Evolutionary conservation across 2,113 vertebrate genomes (phyloP).

Genomic region (Pithys albifrons): DNA sequence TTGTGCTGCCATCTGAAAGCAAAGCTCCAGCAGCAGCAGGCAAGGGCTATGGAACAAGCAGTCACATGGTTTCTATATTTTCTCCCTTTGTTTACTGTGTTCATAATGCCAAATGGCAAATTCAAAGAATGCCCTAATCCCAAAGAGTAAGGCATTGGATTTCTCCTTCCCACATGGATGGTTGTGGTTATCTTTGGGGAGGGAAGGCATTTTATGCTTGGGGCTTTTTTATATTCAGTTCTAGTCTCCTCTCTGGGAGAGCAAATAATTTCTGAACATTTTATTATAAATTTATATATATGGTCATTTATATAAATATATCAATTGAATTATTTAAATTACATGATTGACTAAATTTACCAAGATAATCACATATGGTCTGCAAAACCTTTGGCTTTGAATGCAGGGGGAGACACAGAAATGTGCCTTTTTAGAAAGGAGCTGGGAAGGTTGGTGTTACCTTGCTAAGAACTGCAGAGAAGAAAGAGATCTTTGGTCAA

Average conservation of each 20-base stretch:
- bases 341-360: not conserved
- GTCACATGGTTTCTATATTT: slow-evolving; percentile 74
- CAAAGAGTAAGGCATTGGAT: slow-evolving; percentile 42
- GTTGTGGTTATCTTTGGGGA: slow-evolving; percentile 8
- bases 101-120: slow-evolving; percentile 52
- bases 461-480: slow-evolving; percentile 76
- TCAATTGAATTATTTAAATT: not conserved
- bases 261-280: not conserved
- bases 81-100: slow-evolving; percentile 65
- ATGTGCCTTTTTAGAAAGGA: not conserved
- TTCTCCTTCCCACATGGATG: slow-evolving; percentile 50
- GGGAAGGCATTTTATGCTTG: not conserved
- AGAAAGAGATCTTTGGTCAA: slow-evolving; percentile 76
- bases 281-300: not conserved
- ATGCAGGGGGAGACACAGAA: not conserved
- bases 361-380: not conserved
- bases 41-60: slow-evolving; percentile 66
- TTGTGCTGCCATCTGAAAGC: slow-evolving; percentile 62
- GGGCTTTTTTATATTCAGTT: not conserved
- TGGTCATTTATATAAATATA: too few relatives aligned
- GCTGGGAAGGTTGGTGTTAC: not conserved
- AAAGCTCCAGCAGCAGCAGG: slow-evolving; percentile 13
- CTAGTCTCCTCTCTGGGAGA: not conserved
- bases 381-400: not conserved
- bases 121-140: slow-evolving; percentile 61